phyloP scores from a whole-genome alignment of 2,888 invertebrate species.

The Ptychoptera contaminata region DNA sequence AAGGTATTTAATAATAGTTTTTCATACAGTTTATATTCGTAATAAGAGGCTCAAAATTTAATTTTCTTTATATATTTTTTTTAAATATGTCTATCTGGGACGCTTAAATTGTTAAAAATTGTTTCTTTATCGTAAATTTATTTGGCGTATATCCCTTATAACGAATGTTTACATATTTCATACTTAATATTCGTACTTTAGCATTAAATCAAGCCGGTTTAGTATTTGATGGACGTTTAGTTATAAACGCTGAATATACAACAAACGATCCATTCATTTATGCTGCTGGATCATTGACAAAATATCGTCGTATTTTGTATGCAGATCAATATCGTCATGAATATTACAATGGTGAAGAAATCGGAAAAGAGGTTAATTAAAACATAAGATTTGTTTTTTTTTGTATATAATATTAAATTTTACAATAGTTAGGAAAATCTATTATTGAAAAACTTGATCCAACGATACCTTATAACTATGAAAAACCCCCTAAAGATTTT shows the following conservation, averaged over 20 bases:
- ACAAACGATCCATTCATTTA: slow-evolving; percentile 50
- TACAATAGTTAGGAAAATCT: background rate
- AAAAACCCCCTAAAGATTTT: background rate
- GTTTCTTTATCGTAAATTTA: too few species aligned
- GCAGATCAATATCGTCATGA: slow-evolving; percentile 36
- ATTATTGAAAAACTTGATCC: background rate
- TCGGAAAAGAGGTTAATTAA: slow-evolving; percentile 33
- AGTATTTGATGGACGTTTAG: slow-evolving; percentile 45
- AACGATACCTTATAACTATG: background rate
- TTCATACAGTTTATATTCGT: too few species aligned
- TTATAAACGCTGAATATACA: slow-evolving; percentile 41
- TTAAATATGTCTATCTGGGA: too few species aligned
- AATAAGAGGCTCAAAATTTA: too few species aligned
- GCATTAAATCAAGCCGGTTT: slow-evolving; percentile 41
- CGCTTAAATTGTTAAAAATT: too few species aligned
- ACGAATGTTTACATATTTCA: slow-evolving; percentile 4
- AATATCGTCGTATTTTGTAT: slow-evolving; percentile 43
- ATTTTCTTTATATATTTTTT: too few species aligned
- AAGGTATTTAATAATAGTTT: too few species aligned
- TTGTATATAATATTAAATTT: slow-evolving; percentile 15
- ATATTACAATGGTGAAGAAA: slow-evolving; percentile 43
- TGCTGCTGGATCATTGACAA: slow-evolving; percentile 47
- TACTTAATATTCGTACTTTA: slow-evolving; percentile 13
- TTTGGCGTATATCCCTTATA: background rate
- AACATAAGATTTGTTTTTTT: too few species aligned